A percentile compares a stretch with the other conserved stretches of the same genome.
Conservation (phyloP, 1,140 invertebrate species). For the Drosophila lacteicornis region DNA sequence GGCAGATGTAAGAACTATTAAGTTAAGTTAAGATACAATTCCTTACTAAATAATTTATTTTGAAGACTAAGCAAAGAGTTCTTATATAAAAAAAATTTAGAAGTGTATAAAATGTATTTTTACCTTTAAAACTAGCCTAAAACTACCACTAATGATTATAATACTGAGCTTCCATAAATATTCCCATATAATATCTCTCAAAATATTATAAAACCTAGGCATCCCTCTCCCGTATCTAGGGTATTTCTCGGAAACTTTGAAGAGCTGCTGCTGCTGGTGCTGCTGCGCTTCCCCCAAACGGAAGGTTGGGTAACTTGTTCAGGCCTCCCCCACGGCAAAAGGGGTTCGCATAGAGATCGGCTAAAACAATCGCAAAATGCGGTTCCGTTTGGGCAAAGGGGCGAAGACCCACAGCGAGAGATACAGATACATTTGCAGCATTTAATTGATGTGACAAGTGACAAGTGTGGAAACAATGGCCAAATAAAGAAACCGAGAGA, state of each 20-base stretch:
- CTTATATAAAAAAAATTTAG: too few species aligned
- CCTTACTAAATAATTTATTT: too few species aligned
- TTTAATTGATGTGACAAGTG: conserved; percentile 69
- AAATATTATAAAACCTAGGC: background rate
- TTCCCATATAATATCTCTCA: too few species aligned
- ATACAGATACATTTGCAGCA: conserved; percentile 16
- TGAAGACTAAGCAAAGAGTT: too few species aligned
- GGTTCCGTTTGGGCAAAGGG: conserved; percentile 19
- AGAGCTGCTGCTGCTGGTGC: too few species aligned
- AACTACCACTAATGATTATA: too few species aligned
- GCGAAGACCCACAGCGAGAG: conserved; percentile 10
- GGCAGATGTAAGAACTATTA: too few species aligned
- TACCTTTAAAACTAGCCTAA: too few species aligned
- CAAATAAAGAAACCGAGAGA: conserved; percentile 10
- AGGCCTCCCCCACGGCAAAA: background rate
- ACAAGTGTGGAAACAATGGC: conserved; percentile 25
- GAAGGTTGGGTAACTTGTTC: conserved; percentile 32
- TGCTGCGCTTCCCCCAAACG: conserved; percentile 11
- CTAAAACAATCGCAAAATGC: conserved; percentile 54
- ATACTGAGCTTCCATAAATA: background rate
- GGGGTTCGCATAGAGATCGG: conserved; percentile 41
- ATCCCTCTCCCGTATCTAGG: background rate
- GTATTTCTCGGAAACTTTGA: conserved; percentile 6
- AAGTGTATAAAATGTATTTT: too few species aligned
- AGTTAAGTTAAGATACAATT: too few species aligned